These are phyloP conservation scores for Mercenaria mercenaria DNA, from an alignment of 1,140 invertebrate species.

Conservation along the genomic window DNA sequence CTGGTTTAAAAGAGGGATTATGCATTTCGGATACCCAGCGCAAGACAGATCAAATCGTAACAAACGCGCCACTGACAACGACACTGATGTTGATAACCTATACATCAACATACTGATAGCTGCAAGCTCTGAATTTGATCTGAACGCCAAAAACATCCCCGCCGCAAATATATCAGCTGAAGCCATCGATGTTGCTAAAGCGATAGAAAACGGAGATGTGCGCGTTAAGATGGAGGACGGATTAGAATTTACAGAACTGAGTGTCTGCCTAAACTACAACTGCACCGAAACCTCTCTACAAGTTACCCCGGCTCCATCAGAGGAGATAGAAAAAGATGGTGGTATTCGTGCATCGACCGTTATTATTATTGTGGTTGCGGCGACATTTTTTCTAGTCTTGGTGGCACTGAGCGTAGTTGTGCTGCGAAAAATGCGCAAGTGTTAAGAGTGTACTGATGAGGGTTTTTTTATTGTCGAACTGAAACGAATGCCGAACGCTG, in stretches of 20 bases:
- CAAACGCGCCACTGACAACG: not conserved
- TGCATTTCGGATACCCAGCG: no score
- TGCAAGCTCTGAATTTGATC: not conserved
- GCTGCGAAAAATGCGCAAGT: no score
- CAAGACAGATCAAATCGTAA: not conserved
- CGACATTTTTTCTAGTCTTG: not conserved
- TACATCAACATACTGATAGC: not conserved
- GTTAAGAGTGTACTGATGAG: not conserved
- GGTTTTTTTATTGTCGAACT: no score
- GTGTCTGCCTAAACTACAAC: not conserved
- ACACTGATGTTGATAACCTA: not conserved
- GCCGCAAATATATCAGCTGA: constrained; percentile 6
- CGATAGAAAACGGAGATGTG: no score
- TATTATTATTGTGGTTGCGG: not conserved
- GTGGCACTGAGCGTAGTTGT: not conserved
- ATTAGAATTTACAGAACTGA: no score
- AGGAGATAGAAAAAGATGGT: not conserved
- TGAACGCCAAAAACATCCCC: no score
- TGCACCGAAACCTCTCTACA: not conserved
- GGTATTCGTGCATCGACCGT: not conserved
- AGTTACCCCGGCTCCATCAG: not conserved
- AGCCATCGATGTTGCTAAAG: no score
- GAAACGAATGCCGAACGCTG: no score
- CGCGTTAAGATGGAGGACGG: no score
- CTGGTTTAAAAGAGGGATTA: no score